Percentiles rank a stretch among this genome's conserved stretches.
Conservation (phyloP, 2,113 vertebrate genomes). For the Dromiciops gliroides region DNA sequence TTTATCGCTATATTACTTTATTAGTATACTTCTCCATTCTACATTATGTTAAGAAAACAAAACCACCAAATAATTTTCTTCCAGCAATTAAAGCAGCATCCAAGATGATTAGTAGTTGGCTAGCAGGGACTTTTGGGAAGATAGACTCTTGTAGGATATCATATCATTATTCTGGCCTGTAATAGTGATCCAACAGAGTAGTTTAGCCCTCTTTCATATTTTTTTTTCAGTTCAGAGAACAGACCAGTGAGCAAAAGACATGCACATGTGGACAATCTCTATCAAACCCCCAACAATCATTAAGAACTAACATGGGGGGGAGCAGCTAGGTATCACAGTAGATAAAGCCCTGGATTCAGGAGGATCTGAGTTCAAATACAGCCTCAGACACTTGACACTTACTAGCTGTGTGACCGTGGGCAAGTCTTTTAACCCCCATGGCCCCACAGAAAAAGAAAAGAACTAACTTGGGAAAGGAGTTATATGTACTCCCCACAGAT, state of each 20-base stretch:
- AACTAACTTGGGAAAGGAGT: neutral
- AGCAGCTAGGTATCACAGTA: no score
- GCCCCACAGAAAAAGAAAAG: no score
- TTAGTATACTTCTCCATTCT: neutral
- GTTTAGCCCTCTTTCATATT: neutral
- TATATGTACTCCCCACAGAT: neutral
- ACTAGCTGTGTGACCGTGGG: no score
- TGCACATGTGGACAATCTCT: neutral
- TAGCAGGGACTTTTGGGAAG: neutral
- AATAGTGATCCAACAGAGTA: neutral
- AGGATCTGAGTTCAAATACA: no score
- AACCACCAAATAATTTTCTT: neutral
- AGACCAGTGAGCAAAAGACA: neutral
- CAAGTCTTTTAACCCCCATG: no score
- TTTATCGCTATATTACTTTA: neutral
- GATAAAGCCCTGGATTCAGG: no score
- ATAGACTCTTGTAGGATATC: neutral
- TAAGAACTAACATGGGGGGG: neutral
- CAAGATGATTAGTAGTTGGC: neutral
- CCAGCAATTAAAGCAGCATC: neutral
- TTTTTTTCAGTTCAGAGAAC: constrained; percentile 43
- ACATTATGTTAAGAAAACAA: neutral
- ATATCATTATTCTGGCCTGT: neutral
- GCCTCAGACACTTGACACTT: no score
- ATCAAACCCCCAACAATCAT: neutral